phyloP scores from a whole-genome alignment of 2,797 vertebrate genomes.

The Enteromius trimaculatus region DNA sequence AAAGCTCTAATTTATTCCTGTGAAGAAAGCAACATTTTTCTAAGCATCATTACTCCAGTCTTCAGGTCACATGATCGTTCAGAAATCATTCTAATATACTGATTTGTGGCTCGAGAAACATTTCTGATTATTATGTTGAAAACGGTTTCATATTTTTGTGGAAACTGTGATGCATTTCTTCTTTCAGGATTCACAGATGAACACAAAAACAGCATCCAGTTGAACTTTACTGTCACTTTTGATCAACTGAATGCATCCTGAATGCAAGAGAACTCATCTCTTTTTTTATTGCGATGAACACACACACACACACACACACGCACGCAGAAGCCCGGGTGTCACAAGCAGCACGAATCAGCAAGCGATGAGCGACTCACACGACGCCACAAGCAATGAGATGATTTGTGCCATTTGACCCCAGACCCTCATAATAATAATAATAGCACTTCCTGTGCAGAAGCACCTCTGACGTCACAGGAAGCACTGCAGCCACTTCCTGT shows the following conservation, averaged over 20 bases:
- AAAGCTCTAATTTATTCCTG: not conserved
- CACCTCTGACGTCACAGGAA: constrained; percentile 34
- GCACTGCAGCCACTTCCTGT: constrained; percentile 14
- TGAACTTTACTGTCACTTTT: not conserved
- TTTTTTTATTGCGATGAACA: too few relatives aligned
- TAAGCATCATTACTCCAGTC: not conserved
- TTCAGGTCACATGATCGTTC: not conserved
- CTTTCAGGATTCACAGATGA: not conserved
- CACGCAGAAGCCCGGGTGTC: constrained; percentile 41
- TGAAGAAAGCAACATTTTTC: not conserved
- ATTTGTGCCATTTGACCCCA: constrained; percentile 36
- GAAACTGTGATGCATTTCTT: not conserved
- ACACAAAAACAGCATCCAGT: too few relatives aligned
- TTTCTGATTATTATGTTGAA: not conserved
- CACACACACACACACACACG: constrained; percentile 27
- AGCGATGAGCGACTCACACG: constrained; percentile 32
- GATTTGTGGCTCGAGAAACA: not conserved
- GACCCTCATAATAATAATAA: constrained; percentile 19
- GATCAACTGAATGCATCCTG: not conserved
- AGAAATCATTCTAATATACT: not conserved
- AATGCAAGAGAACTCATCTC: not conserved
- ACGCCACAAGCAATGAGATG: constrained; percentile 43
- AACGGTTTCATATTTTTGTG: not conserved
- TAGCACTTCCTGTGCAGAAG: constrained; percentile 22
- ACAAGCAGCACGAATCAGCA: constrained; percentile 1